Conservation (phyloP, 2,888 invertebrate species). For the Yponomeuta evonymella region DNA sequence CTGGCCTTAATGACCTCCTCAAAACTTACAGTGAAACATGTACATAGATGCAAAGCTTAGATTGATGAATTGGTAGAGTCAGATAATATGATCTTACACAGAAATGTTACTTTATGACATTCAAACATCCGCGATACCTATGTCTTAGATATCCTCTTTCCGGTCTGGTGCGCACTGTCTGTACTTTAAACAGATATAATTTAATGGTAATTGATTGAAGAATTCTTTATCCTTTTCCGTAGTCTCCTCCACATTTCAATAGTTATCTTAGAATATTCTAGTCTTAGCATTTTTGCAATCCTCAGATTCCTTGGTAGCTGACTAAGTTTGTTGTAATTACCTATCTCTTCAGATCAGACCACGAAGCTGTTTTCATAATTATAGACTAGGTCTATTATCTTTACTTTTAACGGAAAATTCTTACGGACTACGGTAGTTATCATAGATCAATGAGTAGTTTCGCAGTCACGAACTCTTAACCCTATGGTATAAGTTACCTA, state of each 20-base stretch:
- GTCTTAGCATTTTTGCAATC: neutral
- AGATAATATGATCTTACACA: neutral
- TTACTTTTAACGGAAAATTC: constrained; percentile 8
- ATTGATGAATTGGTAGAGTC: neutral
- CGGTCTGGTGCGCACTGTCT: neutral
- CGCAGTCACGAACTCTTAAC: constrained; percentile 2
- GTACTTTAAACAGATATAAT: neutral
- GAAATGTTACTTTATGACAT: neutral
- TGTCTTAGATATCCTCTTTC: neutral
- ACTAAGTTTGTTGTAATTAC: neutral
- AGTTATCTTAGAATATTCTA: neutral
- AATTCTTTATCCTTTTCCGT: neutral
- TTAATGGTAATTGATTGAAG: neutral
- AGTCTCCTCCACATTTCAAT: neutral
- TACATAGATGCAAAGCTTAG: neutral
- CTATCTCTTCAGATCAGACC: neutral
- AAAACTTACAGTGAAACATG: neutral
- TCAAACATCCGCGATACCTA: neutral
- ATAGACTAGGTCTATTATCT: neutral
- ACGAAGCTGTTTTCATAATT: constrained; percentile 8
- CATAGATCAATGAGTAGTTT: neutral
- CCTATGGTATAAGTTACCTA: neutral
- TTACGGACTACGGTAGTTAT: neutral
- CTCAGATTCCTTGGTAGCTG: neutral
- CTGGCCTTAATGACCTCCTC: neutral